These are phyloP conservation scores for Clangula hyemalis DNA, from an alignment of 2,797 vertebrate species.

Conservation along the genomic window DNA sequence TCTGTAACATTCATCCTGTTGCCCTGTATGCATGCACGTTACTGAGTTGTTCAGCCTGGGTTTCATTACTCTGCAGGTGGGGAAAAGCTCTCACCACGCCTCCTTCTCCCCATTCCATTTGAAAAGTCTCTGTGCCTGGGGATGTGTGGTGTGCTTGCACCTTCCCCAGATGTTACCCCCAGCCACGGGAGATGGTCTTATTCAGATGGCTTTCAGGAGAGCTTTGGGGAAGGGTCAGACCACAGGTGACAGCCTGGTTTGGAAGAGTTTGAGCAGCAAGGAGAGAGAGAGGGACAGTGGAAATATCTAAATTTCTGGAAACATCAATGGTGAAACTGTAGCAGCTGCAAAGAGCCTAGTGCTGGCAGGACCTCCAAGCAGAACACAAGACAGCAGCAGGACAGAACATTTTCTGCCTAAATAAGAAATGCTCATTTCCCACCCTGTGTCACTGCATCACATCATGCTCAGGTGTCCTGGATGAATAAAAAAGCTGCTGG, in stretches of 20 bases:
- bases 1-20: neutral
- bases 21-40: rapidly evolving
- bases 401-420: neutral
- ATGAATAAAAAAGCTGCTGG: neutral
- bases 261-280: neutral
- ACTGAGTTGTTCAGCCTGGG: neutral
- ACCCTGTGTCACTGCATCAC: rapidly evolving
- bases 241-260: neutral
- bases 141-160: neutral
- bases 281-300: neutral
- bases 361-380: neutral
- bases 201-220: neutral
- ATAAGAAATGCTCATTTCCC: neutral
- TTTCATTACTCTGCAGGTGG: neutral
- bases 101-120: neutral
- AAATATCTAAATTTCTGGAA: neutral
- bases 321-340: neutral
- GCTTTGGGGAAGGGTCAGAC: neutral
- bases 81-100: neutral
- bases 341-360: neutral
- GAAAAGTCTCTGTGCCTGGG: neutral
- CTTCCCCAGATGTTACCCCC: neutral
- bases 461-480: neutral
- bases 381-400: neutral
- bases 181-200: no score